A percentile compares a stretch with the other conserved stretches of the same genome.
Conservation (phyloP, 1,140 invertebrate species). For the Orussus abietinus region DNA sequence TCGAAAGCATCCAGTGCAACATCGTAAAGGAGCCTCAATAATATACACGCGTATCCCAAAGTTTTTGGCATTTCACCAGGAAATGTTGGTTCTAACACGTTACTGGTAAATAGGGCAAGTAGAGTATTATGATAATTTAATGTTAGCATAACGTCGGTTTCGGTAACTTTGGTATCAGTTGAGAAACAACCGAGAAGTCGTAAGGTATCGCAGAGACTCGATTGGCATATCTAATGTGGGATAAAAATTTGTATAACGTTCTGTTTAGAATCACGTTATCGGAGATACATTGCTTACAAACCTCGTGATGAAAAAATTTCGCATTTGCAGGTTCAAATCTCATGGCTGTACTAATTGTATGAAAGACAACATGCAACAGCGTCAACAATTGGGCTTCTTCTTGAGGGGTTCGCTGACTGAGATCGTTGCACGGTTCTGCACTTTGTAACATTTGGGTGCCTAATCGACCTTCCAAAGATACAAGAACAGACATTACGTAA, state of each 20-base stretch:
- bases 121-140: conserved; percentile 47
- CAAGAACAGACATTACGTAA: conserved; percentile 93
- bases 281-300: too few species aligned
- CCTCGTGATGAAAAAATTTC: conserved; percentile 95
- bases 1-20: conserved; percentile 89
- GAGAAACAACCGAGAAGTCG: conserved; percentile 88
- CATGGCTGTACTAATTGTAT: conserved; percentile 95
- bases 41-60: conserved; percentile 71
- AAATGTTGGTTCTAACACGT: conserved; percentile 63
- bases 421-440: conserved; percentile 44
- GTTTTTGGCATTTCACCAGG: conserved; percentile 64
- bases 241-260: background rate
- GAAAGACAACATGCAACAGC: conserved; percentile 86
- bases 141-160: conserved; percentile 45
- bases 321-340: conserved; percentile 98
- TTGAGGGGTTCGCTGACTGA: conserved; percentile 34
- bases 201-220: conserved; percentile 88
- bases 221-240: conserved; percentile 75
- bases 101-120: conserved; percentile 67
- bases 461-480: conserved; percentile 86
- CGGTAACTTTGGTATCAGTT: conserved; percentile 54
- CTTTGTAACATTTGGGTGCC: conserved; percentile 37
- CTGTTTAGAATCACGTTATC: too few species aligned
- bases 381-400: conserved; percentile 60
- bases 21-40: conserved; percentile 84